Base-by-base conservation (phyloP, 2,888 invertebrate species). In the Tetragonula carbonaria region DNA sequence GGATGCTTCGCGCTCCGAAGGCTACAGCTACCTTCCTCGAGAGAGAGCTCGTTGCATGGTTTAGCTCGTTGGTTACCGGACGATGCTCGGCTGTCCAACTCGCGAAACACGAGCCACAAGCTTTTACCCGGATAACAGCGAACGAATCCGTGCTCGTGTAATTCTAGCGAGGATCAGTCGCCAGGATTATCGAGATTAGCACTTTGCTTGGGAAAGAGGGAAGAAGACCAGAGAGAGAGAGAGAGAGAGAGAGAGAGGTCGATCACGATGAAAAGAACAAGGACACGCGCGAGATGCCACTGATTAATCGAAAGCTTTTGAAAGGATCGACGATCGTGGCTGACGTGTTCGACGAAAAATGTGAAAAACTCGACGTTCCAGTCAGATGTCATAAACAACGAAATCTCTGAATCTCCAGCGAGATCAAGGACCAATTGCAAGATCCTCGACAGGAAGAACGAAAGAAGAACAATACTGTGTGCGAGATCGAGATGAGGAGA, bases 381-480 rank as follows among this genome's bases (percentile, higher is more conserved):
- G 67, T 63, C 23, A 62, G 65, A 62, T 66, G 75, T 87, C 74
- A 86, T 88, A 89, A 89, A 87, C 88, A 87, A 84, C 84, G 80
- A 73, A 87, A 80, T 84, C 86, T 77, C 86, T 38, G 8, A 11
- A 45, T 45, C 45, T 45, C 45, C 8, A 45, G 45, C 38, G 38
- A 38, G 38, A 38, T 28, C 28, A 6, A 38, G 38, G 4, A 5
- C 45, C 8, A 45, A 8, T 8, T 45, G 45, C 45, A 45, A 45
- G 45, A 45, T 45, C 45, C 45, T 45, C 8, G 8, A 53, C 51
- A 16, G 51, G 4, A 53, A 53, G 16, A 53, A 51, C 38, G 8
- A 38, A 38, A 38, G 38, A 38, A 8, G 38, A 38, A 45, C 45
- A 38, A 38, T 38, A 45, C 38, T 38, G 1, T 8, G 45, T 2